Conservation (phyloP, 1,140 invertebrate species). For the Papilio glaucus region DNA sequence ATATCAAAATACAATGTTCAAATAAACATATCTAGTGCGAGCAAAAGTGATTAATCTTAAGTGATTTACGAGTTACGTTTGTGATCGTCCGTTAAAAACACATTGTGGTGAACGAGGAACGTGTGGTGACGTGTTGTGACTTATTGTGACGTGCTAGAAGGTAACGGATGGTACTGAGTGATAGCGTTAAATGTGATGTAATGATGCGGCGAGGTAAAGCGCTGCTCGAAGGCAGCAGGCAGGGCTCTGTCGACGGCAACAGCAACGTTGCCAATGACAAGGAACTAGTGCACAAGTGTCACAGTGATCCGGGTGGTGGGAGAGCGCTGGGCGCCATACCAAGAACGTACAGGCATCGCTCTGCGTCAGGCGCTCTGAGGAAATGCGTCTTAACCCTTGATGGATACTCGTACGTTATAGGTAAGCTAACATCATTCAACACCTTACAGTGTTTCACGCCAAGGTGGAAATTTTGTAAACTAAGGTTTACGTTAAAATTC, state of each 20-base stretch:
- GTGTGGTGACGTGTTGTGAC: constrained; percentile 44
- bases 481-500: too few species aligned
- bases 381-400: constrained; percentile 91
- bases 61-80: constrained; percentile 38
- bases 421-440: constrained; percentile 84
- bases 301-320: constrained; percentile 84
- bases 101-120: constrained; percentile 25
- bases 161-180: constrained; percentile 46
- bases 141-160: not conserved
- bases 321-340: constrained; percentile 67
- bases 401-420: constrained; percentile 92
- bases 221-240: constrained; percentile 75
- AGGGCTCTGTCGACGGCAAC: constrained; percentile 81
- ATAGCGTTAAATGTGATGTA: constrained; percentile 69
- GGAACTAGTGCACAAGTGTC: constrained; percentile 86
- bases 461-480: too few species aligned
- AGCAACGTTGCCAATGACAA: constrained; percentile 80
- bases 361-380: constrained; percentile 83
- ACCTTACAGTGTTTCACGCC: too few species aligned
- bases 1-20: constrained; percentile 64
- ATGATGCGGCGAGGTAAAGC: constrained; percentile 77
- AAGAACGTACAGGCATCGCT: constrained; percentile 69
- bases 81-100: constrained; percentile 22
- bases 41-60: constrained; percentile 48
- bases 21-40: constrained; percentile 58